phyloP scores from a whole-genome alignment of 2,113 vertebrate genomes.

The Lontra canadensis region DNA sequence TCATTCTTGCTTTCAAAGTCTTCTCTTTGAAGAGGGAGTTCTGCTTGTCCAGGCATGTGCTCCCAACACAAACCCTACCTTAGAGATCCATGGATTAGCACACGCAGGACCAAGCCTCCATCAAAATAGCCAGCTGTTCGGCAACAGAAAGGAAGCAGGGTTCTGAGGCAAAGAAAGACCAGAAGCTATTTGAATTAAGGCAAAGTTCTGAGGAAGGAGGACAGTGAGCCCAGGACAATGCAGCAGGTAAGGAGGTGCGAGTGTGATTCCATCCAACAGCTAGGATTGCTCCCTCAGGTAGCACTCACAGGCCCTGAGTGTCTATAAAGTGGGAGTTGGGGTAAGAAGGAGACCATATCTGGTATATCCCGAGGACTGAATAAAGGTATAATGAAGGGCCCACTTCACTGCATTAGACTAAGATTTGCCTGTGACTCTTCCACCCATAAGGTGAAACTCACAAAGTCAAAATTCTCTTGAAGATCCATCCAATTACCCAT shows the following conservation, averaged over 20 bases:
- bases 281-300: fast-evolving
- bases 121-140: neutral
- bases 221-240: neutral
- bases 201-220: neutral
- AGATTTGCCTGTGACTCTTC: neutral
- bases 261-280: fast-evolving
- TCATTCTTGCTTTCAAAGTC: conserved; percentile 30
- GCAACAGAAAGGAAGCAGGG: neutral
- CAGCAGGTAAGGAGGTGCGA: neutral
- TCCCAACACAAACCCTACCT: neutral
- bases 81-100: neutral
- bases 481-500: neutral
- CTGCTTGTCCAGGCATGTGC: neutral
- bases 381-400: neutral
- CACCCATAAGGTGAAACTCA: neutral
- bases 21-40: conserved; percentile 23
- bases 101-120: neutral
- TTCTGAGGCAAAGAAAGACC: neutral
- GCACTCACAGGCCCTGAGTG: neutral
- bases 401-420: neutral
- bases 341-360: neutral
- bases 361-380: neutral
- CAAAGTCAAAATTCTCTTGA: neutral
- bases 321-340: neutral
- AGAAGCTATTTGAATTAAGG: neutral